Conservation (phyloP, 2,888 invertebrate species). For the Pandemis heparana region DNA sequence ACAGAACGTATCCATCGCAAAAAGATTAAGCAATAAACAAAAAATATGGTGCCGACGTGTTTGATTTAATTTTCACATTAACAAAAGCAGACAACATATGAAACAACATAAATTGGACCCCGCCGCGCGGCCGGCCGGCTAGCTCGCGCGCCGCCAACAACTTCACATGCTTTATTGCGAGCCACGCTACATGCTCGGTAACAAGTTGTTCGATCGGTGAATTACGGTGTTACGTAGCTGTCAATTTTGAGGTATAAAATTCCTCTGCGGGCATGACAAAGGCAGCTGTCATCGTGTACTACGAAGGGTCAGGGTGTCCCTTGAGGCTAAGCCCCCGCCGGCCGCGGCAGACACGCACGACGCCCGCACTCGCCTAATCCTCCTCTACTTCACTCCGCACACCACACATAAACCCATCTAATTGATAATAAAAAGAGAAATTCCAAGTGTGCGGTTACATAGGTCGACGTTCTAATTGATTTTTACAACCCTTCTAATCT, state of each 20-base stretch:
- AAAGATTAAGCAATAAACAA: slow-evolving; percentile 42
- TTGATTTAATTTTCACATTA: slow-evolving; percentile 81
- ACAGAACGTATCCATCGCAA: slow-evolving; percentile 28
- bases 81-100: slow-evolving; percentile 80
- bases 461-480: slow-evolving; percentile 78
- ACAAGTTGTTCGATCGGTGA: slow-evolving; percentile 70
- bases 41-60: slow-evolving; percentile 44
- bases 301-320: slow-evolving; percentile 79
- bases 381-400: slow-evolving; percentile 80
- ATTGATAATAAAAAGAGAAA: slow-evolving; percentile 83
- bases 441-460: slow-evolving; percentile 81
- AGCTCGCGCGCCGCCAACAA: slow-evolving; percentile 64
- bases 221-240: slow-evolving; percentile 72
- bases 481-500: slow-evolving; percentile 79
- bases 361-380: slow-evolving; percentile 77
- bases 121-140: slow-evolving; percentile 68
- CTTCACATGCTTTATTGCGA: slow-evolving; percentile 74
- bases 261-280: slow-evolving; percentile 77
- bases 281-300: slow-evolving; percentile 80
- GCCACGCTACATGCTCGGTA: slow-evolving; percentile 68
- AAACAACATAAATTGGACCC: slow-evolving; percentile 77
- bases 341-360: slow-evolving; percentile 77
- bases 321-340: slow-evolving; percentile 78
- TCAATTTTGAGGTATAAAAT: slow-evolving; percentile 82
- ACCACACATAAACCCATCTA: slow-evolving; percentile 84